A percentile compares a stretch with the other conserved stretches of the same genome.
Evolutionary conservation across 2,113 vertebrate species (phyloP).

Genomic region (Ageneiosus marmoratus): DNA sequence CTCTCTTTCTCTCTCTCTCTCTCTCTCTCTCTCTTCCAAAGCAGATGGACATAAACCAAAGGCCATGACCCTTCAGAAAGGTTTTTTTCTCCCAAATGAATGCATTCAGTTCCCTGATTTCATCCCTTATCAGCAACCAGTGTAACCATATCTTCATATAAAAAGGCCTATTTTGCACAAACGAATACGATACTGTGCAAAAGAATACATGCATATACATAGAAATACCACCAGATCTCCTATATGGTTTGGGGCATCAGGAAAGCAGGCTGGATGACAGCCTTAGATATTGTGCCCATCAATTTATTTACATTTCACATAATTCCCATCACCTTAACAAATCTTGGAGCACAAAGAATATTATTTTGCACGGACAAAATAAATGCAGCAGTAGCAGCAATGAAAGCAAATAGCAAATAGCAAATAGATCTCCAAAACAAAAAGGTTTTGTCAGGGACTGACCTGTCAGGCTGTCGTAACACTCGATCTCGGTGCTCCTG

Average conservation of each 20-base stretch:
- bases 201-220: background rate
- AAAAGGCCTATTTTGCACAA: background rate
- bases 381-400: background rate
- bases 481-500: slow-evolving; percentile 89
- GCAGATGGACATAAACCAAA: background rate
- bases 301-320: background rate
- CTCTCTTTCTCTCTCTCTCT: slow-evolving; percentile 12
- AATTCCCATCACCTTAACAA: background rate
- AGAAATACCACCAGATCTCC: background rate
- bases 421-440: background rate
- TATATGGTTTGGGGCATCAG: background rate
- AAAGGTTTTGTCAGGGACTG: slow-evolving; percentile 21
- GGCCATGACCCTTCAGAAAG: background rate
- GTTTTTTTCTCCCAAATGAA: background rate
- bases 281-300: background rate
- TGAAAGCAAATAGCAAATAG: background rate
- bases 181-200: background rate
- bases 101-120: background rate
- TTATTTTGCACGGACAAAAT: background rate
- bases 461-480: slow-evolving; percentile 92
- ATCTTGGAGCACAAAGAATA: background rate
- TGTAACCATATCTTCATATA: no score
- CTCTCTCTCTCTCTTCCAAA: background rate
- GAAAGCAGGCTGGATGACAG: background rate
- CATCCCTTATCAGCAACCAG: background rate